phyloP scores from a whole-genome alignment of 2,888 invertebrate species.

The Fragum fragum region DNA sequence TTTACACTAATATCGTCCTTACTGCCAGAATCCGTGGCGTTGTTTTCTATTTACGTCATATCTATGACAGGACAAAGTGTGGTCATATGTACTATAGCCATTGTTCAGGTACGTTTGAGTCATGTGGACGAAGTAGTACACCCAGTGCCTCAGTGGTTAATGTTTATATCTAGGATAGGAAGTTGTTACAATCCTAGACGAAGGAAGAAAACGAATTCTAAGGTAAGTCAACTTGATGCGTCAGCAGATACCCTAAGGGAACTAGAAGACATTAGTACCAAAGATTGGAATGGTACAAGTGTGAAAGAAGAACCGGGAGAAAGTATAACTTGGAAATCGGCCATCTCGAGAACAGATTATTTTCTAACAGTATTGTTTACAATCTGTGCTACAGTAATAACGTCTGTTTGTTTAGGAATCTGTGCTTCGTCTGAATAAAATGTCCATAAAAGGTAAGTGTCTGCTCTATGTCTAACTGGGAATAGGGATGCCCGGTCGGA shows the following conservation, averaged over 20 bases:
- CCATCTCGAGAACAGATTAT: neutral
- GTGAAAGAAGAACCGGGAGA: neutral
- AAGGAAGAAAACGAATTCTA: neutral
- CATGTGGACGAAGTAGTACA: neutral
- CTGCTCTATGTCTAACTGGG: too few species aligned
- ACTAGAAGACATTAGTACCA: neutral
- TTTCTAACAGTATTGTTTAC: neutral
- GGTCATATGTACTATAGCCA: slow-evolving; percentile 1
- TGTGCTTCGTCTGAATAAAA: slow-evolving; percentile 9
- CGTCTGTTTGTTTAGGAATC: neutral
- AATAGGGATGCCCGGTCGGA: too few species aligned
- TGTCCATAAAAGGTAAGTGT: too few species aligned
- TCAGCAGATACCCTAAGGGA: neutral
- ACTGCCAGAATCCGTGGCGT: slow-evolving; percentile 1
- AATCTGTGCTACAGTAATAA: neutral
- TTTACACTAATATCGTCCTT: neutral
- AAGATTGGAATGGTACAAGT: neutral
- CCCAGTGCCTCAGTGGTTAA: neutral
- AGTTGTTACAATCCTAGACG: neutral
- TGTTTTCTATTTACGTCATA: slow-evolving; percentile 17
- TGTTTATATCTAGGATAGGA: neutral
- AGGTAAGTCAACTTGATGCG: neutral
- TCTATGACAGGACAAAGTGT: slow-evolving; percentile 12
- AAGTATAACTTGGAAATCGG: neutral
- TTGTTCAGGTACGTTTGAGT: slow-evolving; percentile 2